Percentiles rank a stretch among this genome's conserved stretches.
These are phyloP conservation scores for Melieria crassipennis DNA, from an alignment of 2,888 invertebrate genomes.

Conservation along the genomic window DNA sequence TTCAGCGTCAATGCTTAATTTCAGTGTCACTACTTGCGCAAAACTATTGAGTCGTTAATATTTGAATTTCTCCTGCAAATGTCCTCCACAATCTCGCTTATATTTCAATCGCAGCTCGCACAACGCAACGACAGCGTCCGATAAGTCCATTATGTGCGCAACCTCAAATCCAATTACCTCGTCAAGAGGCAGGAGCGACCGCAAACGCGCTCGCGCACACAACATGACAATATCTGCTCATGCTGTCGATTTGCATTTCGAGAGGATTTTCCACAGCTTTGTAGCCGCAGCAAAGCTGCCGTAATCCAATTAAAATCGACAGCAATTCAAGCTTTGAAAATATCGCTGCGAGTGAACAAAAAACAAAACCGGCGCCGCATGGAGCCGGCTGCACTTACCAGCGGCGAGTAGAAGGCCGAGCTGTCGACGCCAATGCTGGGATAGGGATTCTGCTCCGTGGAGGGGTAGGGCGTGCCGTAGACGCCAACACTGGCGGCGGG, in stretches of 20 bases:
- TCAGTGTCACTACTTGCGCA: too few relatives aligned
- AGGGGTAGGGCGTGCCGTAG: conserved; percentile 88
- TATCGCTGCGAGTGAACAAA: neutral
- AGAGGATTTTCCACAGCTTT: conserved; percentile 40
- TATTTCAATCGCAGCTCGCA: too few relatives aligned
- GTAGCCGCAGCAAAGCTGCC: conserved; percentile 35
- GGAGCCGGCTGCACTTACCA: conserved; percentile 76
- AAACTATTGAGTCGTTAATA: too few relatives aligned
- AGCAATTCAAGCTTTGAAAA: conserved; percentile 32
- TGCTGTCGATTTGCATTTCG: conserved; percentile 50
- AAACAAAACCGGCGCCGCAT: neutral
- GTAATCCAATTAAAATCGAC: conserved; percentile 53
- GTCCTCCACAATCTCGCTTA: too few relatives aligned
- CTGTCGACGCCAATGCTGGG: conserved; percentile 93
- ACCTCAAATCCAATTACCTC: conserved; percentile 29
- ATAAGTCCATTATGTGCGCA: neutral
- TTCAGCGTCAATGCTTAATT: too few relatives aligned
- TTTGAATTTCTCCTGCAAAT: too few relatives aligned
- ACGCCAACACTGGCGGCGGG: conserved; percentile 81
- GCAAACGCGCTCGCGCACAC: conserved; percentile 37
- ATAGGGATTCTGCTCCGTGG: conserved; percentile 91
- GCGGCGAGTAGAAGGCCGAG: conserved; percentile 93
- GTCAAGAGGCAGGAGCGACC: conserved; percentile 17
- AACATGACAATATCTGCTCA: conserved; percentile 47
- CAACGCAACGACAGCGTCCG: too few relatives aligned